Base-by-base conservation (phyloP, 2,797 vertebrate species). In the Rhynchonycteris naso region DNA sequence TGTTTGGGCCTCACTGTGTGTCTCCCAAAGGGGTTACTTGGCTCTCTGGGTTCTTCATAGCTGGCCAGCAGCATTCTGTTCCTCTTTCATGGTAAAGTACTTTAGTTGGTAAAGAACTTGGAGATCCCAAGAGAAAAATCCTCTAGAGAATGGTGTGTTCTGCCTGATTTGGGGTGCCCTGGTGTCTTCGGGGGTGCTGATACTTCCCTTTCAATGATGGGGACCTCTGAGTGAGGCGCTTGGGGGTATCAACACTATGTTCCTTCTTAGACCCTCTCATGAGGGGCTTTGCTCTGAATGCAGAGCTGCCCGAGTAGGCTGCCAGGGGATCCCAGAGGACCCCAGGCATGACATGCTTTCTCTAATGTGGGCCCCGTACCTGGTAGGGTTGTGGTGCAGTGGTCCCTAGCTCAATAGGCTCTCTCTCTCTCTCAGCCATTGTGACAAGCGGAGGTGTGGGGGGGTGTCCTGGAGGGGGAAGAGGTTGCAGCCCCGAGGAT, bases 281-380 rank as follows among this genome's bases (percentile, higher is more conserved):
- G 12, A 0, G 38, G 66, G 78, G 65, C 59, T 78, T 75, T 1
- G 15, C 15, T 33, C 30, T 43, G 76, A 47, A 18, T 13, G 13
- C n/a, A 47, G 52, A 85, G n/a, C 63, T 68, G n/a, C 30, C 35
- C 8, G n/a, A 28, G 16, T 35, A 43, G 63, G 15, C 26, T 1
- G 28, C 38, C 0, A 0, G 4, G 33, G 50, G 54, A 2, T 33
- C 3, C 0, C 43, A 43, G 8, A 52, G 68, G 10, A 1, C n/a
- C 21, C 2, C 5, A 16, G 84, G 16, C 28, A 1, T 15, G 14
- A 47, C 38, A 22, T 1, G 15, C 38, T 15, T n/a, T 35, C 30
- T 78, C 35, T 50, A 6, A 59, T 0, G 2, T 4, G 35, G 47
- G 50, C 59, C 43, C 35, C 11, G 1, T 1, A 3, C 7, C 81